phyloP scores from a whole-genome alignment of 2,113 vertebrate genomes.

The Hydropotes inermis region DNA sequence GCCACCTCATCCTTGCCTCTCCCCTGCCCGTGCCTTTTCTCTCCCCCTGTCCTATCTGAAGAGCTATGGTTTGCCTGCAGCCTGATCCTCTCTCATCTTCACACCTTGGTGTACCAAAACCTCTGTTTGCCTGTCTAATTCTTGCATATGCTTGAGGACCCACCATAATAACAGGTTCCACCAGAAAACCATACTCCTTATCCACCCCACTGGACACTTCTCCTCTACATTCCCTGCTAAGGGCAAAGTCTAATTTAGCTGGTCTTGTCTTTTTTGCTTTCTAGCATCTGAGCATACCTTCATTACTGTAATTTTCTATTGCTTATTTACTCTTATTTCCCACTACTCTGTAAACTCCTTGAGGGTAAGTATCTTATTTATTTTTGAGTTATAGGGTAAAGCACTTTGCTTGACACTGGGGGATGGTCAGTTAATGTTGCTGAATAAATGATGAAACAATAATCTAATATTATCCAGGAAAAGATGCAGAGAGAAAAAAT shows the following conservation, averaged over 20 bases:
- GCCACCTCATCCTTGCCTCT: background rate
- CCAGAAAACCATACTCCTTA: background rate
- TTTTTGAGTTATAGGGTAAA: background rate
- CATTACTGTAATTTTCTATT: background rate
- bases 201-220: no score
- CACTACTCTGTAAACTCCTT: background rate
- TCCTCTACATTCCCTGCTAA: background rate
- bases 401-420: background rate
- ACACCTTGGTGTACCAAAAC: background rate
- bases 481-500: conserved; percentile 26
- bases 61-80: background rate
- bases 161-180: background rate
- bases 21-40: background rate
- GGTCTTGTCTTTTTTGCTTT: background rate
- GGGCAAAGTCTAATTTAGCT: background rate
- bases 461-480: background rate
- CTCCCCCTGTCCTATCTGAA: background rate
- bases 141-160: background rate
- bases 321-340: background rate
- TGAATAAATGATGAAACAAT: conserved; percentile 35
- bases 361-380: background rate
- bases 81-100: background rate
- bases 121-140: background rate
- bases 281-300: background rate
- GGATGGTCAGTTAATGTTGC: background rate